Conservation (phyloP, 2,888 invertebrate genomes). For the Harpalus rubripes region DNA sequence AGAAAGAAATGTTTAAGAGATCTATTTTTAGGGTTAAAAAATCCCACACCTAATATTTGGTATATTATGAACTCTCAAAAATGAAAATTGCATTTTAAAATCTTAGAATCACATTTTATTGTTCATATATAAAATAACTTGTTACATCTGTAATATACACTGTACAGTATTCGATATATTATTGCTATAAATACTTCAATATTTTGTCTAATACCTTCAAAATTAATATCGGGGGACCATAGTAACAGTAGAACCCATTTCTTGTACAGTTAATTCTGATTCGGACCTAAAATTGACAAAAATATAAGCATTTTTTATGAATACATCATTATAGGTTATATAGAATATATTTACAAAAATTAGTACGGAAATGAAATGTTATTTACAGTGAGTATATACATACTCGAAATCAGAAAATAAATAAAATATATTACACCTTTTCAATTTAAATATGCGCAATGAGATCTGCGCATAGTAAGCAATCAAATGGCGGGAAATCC, state of each 20-base stretch:
- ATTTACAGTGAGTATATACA: conserved; percentile 18
- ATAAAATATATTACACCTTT: background rate
- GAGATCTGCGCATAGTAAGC: too few species aligned
- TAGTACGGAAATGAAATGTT: conserved; percentile 19
- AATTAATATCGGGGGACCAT: conserved; percentile 59
- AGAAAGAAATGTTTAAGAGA: too few species aligned
- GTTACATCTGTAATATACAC: conserved; percentile 56
- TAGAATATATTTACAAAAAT: background rate
- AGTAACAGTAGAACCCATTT: conserved; percentile 59
- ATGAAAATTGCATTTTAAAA: background rate
- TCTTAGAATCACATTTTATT: background rate
- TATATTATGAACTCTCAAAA: background rate
- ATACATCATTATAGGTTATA: background rate
- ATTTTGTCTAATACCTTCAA: conserved; percentile 3
- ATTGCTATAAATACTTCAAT: conserved; percentile 33
- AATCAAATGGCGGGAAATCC: too few species aligned
- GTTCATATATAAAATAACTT: conserved; percentile 15
- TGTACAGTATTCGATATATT: conserved; percentile 54
- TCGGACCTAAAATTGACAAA: conserved; percentile 33
- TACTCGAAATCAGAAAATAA: background rate
- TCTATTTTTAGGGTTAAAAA: too few species aligned
- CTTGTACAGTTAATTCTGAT: conserved; percentile 64
- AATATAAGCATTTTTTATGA: background rate
- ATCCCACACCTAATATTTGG: too few species aligned
- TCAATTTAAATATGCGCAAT: too few species aligned